These are phyloP conservation scores for Caenorhabditis becei DNA, from an alignment of 2,888 invertebrate genomes.

Conservation along the genomic window DNA sequence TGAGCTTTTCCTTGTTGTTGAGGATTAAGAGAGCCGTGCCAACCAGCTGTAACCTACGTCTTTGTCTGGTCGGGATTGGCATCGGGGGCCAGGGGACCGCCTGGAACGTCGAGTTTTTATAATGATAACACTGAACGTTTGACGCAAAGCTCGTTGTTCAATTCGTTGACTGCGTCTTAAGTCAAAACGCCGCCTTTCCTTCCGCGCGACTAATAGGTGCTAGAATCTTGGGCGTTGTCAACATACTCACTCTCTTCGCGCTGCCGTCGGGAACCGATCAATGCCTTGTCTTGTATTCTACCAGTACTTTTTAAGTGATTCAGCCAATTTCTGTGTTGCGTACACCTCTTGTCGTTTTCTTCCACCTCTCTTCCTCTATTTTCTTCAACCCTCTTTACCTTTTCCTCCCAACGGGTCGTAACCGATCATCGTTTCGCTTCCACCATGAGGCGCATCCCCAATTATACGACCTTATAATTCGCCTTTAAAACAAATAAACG, in stretches of 20 bases:
- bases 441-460: slow-evolving; percentile 46
- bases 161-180: background rate
- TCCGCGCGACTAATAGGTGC: slow-evolving; percentile 5
- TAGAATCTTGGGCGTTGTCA: slow-evolving; percentile 38
- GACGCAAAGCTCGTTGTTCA: background rate
- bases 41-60: slow-evolving; percentile 10
- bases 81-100: background rate
- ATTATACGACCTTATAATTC: slow-evolving; percentile 61
- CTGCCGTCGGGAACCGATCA: slow-evolving; percentile 36
- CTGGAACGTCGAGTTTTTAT: background rate
- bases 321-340: slow-evolving; percentile 37
- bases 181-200: background rate
- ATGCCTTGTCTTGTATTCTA: slow-evolving; percentile 12
- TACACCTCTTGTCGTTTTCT: slow-evolving; percentile 21
- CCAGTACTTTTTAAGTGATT: slow-evolving; percentile 44
- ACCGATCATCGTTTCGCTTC: slow-evolving; percentile 59
- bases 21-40: slow-evolving; percentile 31
- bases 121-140: background rate
- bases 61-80: slow-evolving; percentile 1
- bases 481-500: slow-evolving; percentile 63
- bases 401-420: slow-evolving; percentile 49
- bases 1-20: slow-evolving; percentile 37
- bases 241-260: slow-evolving; percentile 3
- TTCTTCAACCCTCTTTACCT: slow-evolving; percentile 42
- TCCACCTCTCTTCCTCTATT: slow-evolving; percentile 24